Conservation (phyloP, 2,113 vertebrate genomes). For the Anser cygnoides region DNA sequence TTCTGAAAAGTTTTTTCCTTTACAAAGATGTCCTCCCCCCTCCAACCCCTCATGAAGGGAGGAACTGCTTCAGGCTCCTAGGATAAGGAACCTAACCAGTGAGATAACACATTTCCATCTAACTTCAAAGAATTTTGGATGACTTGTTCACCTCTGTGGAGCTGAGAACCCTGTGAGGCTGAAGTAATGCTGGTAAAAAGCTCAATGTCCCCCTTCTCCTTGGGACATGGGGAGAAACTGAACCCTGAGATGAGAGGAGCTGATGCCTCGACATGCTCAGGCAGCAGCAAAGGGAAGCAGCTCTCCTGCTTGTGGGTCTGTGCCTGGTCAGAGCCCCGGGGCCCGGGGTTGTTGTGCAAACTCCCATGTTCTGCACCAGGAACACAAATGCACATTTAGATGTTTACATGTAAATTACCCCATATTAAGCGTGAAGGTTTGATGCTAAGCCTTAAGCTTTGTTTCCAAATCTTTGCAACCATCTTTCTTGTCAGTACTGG, state of each 20-base stretch:
- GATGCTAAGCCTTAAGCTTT: neutral
- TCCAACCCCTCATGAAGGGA: neutral
- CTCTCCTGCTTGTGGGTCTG: neutral
- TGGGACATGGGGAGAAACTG: neutral
- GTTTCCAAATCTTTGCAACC: fast-evolving
- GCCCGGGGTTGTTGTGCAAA: fast-evolving
- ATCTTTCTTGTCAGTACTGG: neutral
- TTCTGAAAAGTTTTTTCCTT: neutral
- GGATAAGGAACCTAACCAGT: neutral
- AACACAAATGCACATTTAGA: neutral
- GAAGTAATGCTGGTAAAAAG: neutral
- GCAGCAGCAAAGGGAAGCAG: neutral
- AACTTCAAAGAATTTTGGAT: neutral
- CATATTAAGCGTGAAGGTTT: fast-evolving
- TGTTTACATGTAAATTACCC: neutral
- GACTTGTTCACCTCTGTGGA: fast-evolving
- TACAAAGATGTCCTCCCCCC: neutral
- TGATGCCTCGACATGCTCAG: fast-evolving
- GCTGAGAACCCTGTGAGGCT: neutral
- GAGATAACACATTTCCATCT: neutral
- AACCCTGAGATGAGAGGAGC: neutral
- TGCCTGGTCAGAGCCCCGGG: fast-evolving
- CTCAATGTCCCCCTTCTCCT: neutral
- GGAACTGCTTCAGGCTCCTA: neutral
- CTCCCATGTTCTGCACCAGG: too few species aligned